Evolutionary conservation across 2,797 vertebrate species (phyloP).

Genomic region (Pelodytes ibericus): DNA sequence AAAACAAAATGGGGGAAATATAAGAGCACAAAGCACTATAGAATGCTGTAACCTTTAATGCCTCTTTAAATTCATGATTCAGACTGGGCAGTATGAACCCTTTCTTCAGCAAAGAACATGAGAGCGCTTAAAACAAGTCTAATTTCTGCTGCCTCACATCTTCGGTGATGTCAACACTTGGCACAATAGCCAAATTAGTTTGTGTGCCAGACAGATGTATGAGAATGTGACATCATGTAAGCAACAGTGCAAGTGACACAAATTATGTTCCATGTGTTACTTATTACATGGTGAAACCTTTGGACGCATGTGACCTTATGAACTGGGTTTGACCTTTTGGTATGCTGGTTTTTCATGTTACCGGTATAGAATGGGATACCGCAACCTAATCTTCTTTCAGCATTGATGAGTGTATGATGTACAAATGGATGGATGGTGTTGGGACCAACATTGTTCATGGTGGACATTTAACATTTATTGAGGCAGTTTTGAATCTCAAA

Average conservation of each 20-base stretch:
- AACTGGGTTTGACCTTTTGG: background rate
- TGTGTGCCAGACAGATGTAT: background rate
- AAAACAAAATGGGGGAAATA: no score
- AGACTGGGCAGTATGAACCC: no score
- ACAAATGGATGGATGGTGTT: no score
- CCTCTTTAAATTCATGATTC: no score
- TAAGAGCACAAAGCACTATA: no score
- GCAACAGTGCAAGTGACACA: background rate
- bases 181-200: background rate
- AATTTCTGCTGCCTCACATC: background rate
- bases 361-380: background rate
- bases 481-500: no score
- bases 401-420: background rate
- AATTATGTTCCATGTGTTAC: background rate
- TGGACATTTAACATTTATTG: no score
- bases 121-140: no score
- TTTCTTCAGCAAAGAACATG: no score
- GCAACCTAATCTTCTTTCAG: background rate
- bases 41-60: no score
- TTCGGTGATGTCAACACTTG: background rate
- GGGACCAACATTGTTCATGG: no score
- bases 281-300: background rate
- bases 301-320: background rate
- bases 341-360: background rate
- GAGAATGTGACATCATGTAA: background rate